Evolutionary conservation across 1,140 invertebrate species (phyloP).

Genomic region (Copidosoma floridanum): DNA sequence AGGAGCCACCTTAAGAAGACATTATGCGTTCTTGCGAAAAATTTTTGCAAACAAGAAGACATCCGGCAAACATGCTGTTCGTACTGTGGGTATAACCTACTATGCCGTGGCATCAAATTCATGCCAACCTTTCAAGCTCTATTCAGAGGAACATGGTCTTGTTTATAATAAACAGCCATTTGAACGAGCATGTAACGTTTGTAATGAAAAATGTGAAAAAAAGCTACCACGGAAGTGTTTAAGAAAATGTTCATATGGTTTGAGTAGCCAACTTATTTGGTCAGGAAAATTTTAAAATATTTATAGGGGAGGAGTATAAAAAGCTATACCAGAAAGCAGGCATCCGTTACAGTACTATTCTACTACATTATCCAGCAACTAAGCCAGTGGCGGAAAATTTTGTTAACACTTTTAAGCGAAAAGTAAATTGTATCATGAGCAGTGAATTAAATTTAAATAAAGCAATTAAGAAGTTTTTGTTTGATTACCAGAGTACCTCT

Average conservation of each 20-base stretch:
- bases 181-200: neutral
- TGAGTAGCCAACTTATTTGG: neutral
- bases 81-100: neutral
- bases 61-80: neutral
- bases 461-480: no score
- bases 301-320: neutral
- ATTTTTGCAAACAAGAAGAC: neutral
- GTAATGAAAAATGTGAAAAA: neutral
- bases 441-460: no score
- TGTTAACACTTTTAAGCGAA: no score
- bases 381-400: no score
- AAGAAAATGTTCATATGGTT: neutral
- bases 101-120: neutral
- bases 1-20: neutral
- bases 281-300: neutral
- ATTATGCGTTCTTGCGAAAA: neutral
- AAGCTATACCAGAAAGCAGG: no score
- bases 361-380: no score
- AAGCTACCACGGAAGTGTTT: neutral
- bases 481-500: no score
- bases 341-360: no score
- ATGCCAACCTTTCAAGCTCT: neutral
- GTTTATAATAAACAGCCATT: neutral
- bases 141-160: neutral
- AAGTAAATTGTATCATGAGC: no score